Conservation (phyloP, 2,113 vertebrate genomes). For the Athene cunicularia region DNA sequence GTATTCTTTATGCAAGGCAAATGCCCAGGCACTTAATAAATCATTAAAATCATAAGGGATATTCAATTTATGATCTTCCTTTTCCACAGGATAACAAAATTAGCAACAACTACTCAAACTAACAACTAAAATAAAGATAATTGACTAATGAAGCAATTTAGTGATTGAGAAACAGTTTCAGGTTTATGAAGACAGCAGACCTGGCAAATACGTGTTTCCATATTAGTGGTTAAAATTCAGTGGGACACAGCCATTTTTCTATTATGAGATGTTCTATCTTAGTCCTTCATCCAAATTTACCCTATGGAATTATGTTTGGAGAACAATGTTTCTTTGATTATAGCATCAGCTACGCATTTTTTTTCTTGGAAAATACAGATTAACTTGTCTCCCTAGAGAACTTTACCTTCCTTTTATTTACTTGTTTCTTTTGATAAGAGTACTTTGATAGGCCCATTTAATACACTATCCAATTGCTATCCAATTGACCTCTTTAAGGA, state of each 20-base stretch:
- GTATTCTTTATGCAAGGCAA: background rate
- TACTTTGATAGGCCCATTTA: background rate
- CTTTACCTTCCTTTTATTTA: background rate
- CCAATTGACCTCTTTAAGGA: background rate
- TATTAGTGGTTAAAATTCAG: background rate
- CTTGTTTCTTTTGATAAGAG: background rate
- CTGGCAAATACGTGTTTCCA: background rate
- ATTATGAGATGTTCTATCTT: background rate
- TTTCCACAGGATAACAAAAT: background rate
- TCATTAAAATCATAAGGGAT: background rate
- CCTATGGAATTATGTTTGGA: background rate
- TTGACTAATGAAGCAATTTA: background rate
- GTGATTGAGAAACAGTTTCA: background rate
- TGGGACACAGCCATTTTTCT: background rate
- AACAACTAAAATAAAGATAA: background rate
- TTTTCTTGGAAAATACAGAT: background rate
- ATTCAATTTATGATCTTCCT: background rate
- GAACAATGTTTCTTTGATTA: background rate
- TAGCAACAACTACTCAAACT: background rate
- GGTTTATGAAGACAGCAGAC: background rate
- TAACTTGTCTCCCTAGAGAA: background rate
- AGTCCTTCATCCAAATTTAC: background rate
- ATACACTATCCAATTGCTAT: background rate
- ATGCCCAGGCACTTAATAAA: background rate
- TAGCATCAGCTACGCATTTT: fast-evolving